Evolutionary conservation across 2,888 invertebrate genomes (phyloP).

Genomic region (Yponomeuta evonymella): DNA sequence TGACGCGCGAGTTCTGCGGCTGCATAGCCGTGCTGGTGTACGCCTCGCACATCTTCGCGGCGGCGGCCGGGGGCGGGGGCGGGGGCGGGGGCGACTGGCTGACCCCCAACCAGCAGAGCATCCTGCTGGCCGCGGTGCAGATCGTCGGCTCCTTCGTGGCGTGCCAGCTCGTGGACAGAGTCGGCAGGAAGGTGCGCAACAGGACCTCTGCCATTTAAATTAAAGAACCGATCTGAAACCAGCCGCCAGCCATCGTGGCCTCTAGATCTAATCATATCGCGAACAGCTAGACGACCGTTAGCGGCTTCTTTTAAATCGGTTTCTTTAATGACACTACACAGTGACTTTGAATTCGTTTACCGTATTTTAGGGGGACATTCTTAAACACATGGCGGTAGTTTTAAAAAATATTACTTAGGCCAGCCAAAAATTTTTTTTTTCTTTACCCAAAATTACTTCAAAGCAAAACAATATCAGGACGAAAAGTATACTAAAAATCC

Average conservation of each 20-base stretch:
- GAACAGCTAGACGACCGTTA: no score
- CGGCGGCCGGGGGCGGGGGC: conserved; percentile 29
- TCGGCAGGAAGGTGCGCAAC: conserved; percentile 54
- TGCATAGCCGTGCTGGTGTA: conserved; percentile 66
- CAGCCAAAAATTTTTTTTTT: no score
- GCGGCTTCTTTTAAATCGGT: no score
- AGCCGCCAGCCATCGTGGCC: background rate
- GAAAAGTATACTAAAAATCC: no score
- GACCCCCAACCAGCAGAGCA: conserved; percentile 63
- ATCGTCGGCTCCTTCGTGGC: conserved; percentile 64
- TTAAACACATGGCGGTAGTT: no score
- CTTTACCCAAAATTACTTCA: no score
- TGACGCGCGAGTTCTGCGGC: conserved; percentile 64
- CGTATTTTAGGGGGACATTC: no score
- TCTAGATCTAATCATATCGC: background rate
- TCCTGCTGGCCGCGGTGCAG: conserved; percentile 60
- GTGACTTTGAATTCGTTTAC: no score
- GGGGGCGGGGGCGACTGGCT: conserved; percentile 22
- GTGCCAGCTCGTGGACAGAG: conserved; percentile 61
- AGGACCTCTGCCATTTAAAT: no score
- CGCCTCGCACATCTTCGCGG: conserved; percentile 64
- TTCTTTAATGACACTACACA: no score
- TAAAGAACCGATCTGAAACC: background rate
- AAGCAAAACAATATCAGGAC: no score
- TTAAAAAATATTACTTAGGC: no score